Evolutionary conservation across 2,797 vertebrate species (phyloP).

Genomic region (Monodelphis domestica): DNA sequence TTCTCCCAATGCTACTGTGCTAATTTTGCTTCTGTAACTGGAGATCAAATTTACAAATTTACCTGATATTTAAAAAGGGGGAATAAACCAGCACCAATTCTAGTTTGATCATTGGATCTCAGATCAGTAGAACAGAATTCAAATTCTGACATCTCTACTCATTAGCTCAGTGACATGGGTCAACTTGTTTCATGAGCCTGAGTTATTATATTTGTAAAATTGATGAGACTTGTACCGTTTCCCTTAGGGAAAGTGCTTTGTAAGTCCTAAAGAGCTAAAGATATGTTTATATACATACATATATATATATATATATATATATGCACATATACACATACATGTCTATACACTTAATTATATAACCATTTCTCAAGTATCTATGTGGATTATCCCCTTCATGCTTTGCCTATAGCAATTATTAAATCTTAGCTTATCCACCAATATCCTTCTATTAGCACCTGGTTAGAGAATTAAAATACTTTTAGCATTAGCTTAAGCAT

Average conservation of each 20-base stretch:
- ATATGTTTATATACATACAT: no score
- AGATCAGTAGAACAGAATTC: background rate
- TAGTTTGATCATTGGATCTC: slow-evolving; percentile 5
- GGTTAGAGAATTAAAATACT: slow-evolving; percentile 30
- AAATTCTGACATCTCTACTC: background rate
- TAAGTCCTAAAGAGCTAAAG: background rate
- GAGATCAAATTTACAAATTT: slow-evolving; percentile 20
- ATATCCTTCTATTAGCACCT: slow-evolving; percentile 16
- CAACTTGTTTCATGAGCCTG: background rate
- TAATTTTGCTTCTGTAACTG: background rate
- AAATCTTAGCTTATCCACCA: background rate
- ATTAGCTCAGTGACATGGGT: background rate
- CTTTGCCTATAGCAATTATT: slow-evolving; percentile 22
- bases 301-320: slow-evolving; percentile 24
- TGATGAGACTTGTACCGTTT: background rate
- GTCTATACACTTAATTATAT: no score
- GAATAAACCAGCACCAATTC: slow-evolving; percentile 10
- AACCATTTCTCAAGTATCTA: slow-evolving; percentile 17
- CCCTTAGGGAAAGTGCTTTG: background rate
- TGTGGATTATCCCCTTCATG: slow-evolving; percentile 9
- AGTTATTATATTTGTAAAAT: background rate
- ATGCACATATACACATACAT: no score
- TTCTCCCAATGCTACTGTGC: slow-evolving; percentile 2
- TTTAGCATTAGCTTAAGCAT: slow-evolving; percentile 10
- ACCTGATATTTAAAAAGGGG: background rate